Conservation (phyloP, 2,888 invertebrate genomes). For the Meghimatium bilineatum region DNA sequence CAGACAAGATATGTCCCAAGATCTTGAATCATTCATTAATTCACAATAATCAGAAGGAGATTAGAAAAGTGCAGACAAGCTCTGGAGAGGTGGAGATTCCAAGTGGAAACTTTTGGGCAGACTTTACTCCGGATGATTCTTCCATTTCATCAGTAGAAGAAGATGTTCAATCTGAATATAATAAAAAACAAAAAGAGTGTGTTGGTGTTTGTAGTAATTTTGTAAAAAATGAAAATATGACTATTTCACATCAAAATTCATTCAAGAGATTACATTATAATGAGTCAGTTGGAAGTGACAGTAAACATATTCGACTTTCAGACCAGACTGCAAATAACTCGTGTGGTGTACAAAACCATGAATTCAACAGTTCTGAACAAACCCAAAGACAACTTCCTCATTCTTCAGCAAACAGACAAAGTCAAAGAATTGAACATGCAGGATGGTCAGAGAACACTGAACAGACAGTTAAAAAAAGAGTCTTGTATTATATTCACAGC, state of each 20-base stretch:
- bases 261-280: not conserved
- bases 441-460: not conserved
- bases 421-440: too few species aligned
- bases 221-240: not conserved
- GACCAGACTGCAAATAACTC: not conserved
- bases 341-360: too few species aligned
- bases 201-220: not conserved
- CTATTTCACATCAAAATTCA: slow-evolving; percentile 1
- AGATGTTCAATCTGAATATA: slow-evolving; percentile 16
- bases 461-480: slow-evolving; percentile 45
- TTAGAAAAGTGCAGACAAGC: not conserved
- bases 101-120: slow-evolving; percentile 55
- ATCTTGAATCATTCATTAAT: not conserved
- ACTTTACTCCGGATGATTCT: slow-evolving; percentile 44
- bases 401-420: not conserved
- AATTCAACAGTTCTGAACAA: too few species aligned
- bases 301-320: not conserved
- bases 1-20: not conserved
- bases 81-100: slow-evolving; percentile 50
- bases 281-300: not conserved
- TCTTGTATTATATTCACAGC: slow-evolving; percentile 67
- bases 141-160: not conserved
- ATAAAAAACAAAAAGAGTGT: not conserved
- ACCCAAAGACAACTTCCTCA: not conserved
- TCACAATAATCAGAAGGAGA: not conserved